phyloP scores from a whole-genome alignment of 2,113 vertebrate genomes.

The Apaloderma vittatum region DNA sequence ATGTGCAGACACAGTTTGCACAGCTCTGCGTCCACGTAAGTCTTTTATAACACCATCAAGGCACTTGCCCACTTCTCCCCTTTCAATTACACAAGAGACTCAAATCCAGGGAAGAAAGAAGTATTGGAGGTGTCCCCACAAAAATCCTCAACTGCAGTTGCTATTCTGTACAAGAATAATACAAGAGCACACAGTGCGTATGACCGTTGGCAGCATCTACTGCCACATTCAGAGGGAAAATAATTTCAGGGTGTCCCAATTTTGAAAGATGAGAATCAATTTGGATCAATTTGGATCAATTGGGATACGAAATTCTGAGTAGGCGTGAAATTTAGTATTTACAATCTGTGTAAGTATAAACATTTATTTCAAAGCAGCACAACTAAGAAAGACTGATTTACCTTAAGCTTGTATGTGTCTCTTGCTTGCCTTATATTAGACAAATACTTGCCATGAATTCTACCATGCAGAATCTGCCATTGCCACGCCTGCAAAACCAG shows the following conservation, averaged over 20 bases:
- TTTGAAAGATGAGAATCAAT: neutral
- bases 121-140: neutral
- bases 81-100: neutral
- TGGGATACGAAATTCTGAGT: neutral
- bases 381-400: conserved; percentile 28
- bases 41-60: neutral
- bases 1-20: neutral
- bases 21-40: neutral
- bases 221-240: neutral
- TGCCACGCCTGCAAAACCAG: conserved; percentile 20
- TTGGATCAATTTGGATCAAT: too few species aligned
- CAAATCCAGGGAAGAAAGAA: neutral
- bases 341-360: neutral
- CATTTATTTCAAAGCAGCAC: neutral
- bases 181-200: neutral
- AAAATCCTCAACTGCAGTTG: neutral
- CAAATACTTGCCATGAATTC: conserved; percentile 44
- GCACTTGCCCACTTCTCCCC: neutral
- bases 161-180: neutral
- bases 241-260: neutral
- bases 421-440: conserved; percentile 12
- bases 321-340: neutral
- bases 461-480: neutral
- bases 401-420: neutral
- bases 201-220: neutral